Evolutionary conservation across 2,888 invertebrate genomes (phyloP).

Genomic region (Leptogaster cylindrica): DNA sequence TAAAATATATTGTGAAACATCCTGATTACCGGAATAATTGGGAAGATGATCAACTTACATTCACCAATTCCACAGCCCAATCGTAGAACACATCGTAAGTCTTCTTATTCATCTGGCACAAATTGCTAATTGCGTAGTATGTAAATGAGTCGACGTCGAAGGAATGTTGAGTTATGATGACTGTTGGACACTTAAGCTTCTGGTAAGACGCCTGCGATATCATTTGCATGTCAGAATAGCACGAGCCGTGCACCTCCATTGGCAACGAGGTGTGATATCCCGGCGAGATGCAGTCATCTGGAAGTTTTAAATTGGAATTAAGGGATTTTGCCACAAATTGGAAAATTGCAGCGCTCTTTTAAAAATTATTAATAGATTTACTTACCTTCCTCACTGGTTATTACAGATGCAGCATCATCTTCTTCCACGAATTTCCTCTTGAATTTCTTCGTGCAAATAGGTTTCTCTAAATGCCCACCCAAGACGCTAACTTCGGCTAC

Average conservation of each 20-base stretch:
- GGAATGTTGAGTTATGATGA: conserved; percentile 60
- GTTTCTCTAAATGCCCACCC: conserved; percentile 56
- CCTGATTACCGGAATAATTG: no score
- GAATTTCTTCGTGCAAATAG: conserved; percentile 60
- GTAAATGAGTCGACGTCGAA: conserved; percentile 62
- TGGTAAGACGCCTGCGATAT: conserved; percentile 61
- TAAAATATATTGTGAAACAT: no score
- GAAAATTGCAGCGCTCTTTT: background rate
- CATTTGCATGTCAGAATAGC: conserved; percentile 63
- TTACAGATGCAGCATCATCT: conserved; percentile 62
- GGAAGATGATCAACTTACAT: conserved; percentile 50
- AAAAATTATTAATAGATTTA: background rate
- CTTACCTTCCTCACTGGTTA: conserved; percentile 61
- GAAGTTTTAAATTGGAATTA: no score
- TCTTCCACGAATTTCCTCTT: conserved; percentile 61
- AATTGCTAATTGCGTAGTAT: conserved; percentile 59
- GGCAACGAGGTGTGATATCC: conserved; percentile 62
- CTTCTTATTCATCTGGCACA: conserved; percentile 62
- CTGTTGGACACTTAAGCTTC: conserved; percentile 58
- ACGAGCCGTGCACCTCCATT: conserved; percentile 62
- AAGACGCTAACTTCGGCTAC: conserved; percentile 27
- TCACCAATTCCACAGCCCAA: conserved; percentile 61
- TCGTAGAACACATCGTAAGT: conserved; percentile 62
- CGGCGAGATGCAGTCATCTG: conserved; percentile 62
- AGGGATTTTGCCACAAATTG: no score